Evolutionary conservation across 2,888 invertebrate genomes (phyloP), one percentile per base, ranked within the genome.

Genomic region (Cheilosia vernalis): DNA sequence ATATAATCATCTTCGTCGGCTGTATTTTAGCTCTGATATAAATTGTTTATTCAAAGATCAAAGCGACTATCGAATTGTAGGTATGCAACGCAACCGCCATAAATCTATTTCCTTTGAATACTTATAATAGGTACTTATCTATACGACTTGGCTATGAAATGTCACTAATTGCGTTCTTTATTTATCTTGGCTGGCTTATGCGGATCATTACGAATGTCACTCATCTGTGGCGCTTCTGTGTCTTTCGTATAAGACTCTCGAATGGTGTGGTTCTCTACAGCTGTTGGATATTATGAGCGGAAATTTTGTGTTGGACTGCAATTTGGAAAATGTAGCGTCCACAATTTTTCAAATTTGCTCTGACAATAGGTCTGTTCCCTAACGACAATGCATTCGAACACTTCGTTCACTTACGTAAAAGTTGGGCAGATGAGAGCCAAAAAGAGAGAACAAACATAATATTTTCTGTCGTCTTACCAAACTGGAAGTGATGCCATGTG

Each of bases 161-260:
- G 51, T 21, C 51, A 24, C 10, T 21, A 51, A 51, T 13, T 15
- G 13, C 33, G 21, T 24, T 24, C 33, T 55, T 47, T 80, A 66
- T 73, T 73, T 72, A 53, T 73, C 60, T 61, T 80, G 79, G 79
- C 73, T 73, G 60, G 27, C 37, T 51, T 33, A 56, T 53, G 49
- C 33, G 53, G 53, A 80, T 40, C 60, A 66, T 79, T 37, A 37
- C 37, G 13, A 66, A 79, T 37, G 66, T 40, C 44, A 66, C 53
- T 73, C 73, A 67, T 72, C 55, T 27, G 44, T 66, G 79, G 73
- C 79, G 73, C 79, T 73, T 47, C 7, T 37, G 15, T 73, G 72
- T 79, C 58, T 53, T 55, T 66, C 60, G 47, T 40, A 53, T 60
- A 44, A 17, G 51, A 37, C 19, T 19, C 21, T 33, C n/a, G n/a